Evolutionary conservation across 2,797 vertebrate species (phyloP).

Genomic region (Neosilurus mollespiculum): DNA sequence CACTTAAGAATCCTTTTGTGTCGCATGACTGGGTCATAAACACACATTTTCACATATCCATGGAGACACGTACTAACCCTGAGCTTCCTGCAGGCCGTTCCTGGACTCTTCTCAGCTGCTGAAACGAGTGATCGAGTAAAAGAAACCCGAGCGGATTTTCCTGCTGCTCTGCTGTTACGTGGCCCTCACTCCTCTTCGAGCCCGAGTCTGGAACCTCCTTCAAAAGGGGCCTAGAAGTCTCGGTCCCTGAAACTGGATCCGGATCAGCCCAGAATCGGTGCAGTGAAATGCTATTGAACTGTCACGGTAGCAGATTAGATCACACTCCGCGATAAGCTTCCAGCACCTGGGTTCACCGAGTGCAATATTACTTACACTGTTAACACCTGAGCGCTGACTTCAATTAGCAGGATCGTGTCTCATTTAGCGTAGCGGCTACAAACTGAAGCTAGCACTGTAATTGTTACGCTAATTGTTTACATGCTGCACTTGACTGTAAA

Average conservation of each 20-base stretch:
- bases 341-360: not conserved
- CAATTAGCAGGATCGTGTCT: constrained; percentile 30
- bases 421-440: constrained; percentile 11
- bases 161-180: constrained; percentile 10
- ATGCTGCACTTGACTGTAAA: constrained; percentile 33
- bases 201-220: constrained; percentile 14
- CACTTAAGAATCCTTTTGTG: not conserved
- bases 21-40: not conserved
- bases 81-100: constrained; percentile 60
- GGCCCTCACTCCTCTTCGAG: constrained; percentile 3
- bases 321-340: not conserved
- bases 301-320: not conserved
- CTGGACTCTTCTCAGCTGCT: constrained; percentile 65
- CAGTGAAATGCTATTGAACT: not conserved
- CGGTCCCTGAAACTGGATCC: not conserved
- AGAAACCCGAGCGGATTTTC: constrained; percentile 4
- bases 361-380: constrained; percentile 1
- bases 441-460: constrained; percentile 38
- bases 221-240: constrained; percentile 2
- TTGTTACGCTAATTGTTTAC: constrained; percentile 18
- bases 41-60: not conserved
- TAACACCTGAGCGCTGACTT: constrained; percentile 21
- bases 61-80: not conserved
- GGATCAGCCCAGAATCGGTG: constrained; percentile 3
- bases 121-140: constrained; percentile 69